A percentile compares a stretch with the other conserved stretches of the same genome.
Evolutionary conservation across 2,888 invertebrate species (phyloP).

Genomic region (Trissoscelio sp.): DNA sequence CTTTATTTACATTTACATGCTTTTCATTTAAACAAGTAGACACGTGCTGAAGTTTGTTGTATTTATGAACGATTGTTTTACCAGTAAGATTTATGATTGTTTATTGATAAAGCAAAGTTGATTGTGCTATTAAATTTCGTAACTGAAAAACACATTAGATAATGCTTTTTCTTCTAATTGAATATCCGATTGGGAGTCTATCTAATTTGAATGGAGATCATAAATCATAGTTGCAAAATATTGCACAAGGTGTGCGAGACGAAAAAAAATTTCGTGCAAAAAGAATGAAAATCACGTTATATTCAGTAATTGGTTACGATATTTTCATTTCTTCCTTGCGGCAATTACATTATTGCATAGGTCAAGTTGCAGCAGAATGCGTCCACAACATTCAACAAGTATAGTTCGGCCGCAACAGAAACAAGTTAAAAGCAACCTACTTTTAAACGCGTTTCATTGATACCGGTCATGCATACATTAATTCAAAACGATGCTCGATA

Average conservation of each 20-base stretch:
- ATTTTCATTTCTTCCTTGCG: slow-evolving; percentile 29
- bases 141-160: neutral
- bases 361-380: slow-evolving; percentile 41
- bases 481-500: neutral
- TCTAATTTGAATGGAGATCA: slow-evolving; percentile 13
- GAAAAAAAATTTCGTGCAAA: slow-evolving; percentile 7
- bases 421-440: slow-evolving; percentile 21
- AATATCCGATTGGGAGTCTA: slow-evolving; percentile 16
- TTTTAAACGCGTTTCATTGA: slow-evolving; percentile 20
- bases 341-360: slow-evolving; percentile 34
- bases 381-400: too few species aligned
- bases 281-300: slow-evolving; percentile 10
- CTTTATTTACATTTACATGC: neutral
- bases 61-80: slow-evolving; percentile 5
- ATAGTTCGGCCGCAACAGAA: slow-evolving; percentile 20
- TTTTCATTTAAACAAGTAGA: neutral
- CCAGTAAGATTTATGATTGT: neutral
- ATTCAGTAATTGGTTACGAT: slow-evolving; percentile 9
- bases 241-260: slow-evolving; percentile 3
- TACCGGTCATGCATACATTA: neutral
- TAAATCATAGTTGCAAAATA: slow-evolving; percentile 34
- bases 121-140: slow-evolving; percentile 13
- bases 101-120: neutral
- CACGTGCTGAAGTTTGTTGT: neutral
- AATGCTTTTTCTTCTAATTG: slow-evolving; percentile 21